These are phyloP conservation scores for Delichon dasypus DNA, from an alignment of 2,797 vertebrate genomes.

Conservation along the genomic window DNA sequence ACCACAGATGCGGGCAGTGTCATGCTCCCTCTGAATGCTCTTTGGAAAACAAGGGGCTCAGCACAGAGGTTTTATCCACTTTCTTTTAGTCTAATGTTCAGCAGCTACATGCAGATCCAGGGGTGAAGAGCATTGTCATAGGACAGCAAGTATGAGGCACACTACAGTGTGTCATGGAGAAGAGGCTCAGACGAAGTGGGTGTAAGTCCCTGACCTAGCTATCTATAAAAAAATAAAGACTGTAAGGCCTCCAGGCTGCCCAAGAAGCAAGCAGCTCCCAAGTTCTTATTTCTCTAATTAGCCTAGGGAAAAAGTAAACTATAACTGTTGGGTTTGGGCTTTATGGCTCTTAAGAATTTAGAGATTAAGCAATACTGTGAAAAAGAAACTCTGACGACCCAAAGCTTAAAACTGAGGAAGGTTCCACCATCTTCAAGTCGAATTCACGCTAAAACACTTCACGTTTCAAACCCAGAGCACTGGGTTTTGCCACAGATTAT, in stretches of 20 bases:
- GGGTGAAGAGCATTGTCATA: neutral
- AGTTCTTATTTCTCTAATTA: neutral
- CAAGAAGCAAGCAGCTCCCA: neutral
- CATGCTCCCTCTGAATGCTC: neutral
- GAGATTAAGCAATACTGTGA: neutral
- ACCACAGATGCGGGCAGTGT: neutral
- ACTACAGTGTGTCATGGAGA: rapidly evolving
- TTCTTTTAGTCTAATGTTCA: neutral
- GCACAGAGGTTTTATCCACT: neutral
- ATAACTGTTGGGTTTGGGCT: neutral
- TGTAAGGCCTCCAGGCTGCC: neutral
- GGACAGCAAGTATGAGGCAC: neutral
- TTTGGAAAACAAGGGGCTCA: neutral
- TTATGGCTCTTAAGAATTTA: neutral
- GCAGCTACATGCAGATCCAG: neutral
- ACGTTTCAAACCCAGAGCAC: neutral
- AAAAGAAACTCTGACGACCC: neutral
- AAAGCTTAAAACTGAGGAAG: neutral
- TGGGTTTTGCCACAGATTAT: neutral
- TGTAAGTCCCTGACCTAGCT: neutral
- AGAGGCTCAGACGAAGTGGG: neutral
- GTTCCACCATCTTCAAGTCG: neutral
- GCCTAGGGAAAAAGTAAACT: neutral
- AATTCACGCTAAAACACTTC: neutral
- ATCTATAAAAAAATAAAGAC: neutral